Evolutionary conservation across 2,113 vertebrate species (phyloP).

Genomic region (Amblyornis subalaris): DNA sequence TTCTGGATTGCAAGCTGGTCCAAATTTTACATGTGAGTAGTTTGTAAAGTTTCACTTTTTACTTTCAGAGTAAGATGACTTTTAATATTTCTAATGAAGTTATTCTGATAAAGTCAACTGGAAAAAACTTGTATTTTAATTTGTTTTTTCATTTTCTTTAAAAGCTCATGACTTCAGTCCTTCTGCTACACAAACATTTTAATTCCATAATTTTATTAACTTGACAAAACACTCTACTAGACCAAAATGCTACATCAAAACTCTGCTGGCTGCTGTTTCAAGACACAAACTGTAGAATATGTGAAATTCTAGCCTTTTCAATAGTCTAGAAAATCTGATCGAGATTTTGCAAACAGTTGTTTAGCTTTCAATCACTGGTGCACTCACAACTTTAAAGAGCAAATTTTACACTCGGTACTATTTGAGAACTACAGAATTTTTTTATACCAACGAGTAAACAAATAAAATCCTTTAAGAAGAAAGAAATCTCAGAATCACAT

Average conservation of each 20-base stretch:
- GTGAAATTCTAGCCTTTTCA: not conserved
- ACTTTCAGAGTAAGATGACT: not conserved
- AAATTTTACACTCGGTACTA: not conserved
- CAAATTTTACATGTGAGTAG: not conserved
- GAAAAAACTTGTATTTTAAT: not conserved
- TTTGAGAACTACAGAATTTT: not conserved
- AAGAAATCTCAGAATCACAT: not conserved
- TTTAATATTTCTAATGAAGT: not conserved
- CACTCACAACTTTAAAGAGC: not conserved
- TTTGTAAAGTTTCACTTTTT: not conserved
- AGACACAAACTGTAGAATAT: not conserved
- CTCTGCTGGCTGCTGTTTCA: not conserved
- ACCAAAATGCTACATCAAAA: not conserved
- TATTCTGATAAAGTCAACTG: fast-evolving
- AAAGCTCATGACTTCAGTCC: not conserved
- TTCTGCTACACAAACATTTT: not conserved
- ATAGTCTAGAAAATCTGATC: not conserved
- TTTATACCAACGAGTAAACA: not conserved
- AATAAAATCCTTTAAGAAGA: not conserved
- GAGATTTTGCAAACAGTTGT: not conserved
- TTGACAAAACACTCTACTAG: not conserved
- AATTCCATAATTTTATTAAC: not conserved
- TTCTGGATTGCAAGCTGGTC: not conserved
- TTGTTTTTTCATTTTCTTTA: not conserved
- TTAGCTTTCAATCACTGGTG: not conserved